Evolutionary conservation across 2,888 invertebrate genomes (phyloP).

Genomic region (Harpalus rufipes): DNA sequence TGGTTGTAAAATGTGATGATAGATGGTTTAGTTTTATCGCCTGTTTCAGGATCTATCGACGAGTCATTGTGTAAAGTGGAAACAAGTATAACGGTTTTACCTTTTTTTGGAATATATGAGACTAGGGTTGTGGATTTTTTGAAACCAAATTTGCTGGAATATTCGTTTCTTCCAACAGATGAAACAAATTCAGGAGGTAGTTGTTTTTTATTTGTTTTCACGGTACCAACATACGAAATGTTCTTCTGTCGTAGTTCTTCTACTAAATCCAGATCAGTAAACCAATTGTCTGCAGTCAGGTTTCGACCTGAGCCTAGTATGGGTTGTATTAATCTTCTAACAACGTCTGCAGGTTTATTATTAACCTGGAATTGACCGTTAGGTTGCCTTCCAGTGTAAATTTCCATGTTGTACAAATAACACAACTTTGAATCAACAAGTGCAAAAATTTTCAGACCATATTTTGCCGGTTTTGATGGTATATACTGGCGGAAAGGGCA

Average conservation of each 20-base stretch:
- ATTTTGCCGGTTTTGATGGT: constrained; percentile 71
- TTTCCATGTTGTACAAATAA: constrained; percentile 68
- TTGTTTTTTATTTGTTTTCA: too few relatives aligned
- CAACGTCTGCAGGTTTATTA: constrained; percentile 54
- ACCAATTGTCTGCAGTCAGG: constrained; percentile 70
- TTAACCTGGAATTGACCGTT: constrained; percentile 63
- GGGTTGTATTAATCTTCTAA: constrained; percentile 58
- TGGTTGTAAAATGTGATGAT: constrained; percentile 27
- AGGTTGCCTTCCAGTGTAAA: constrained; percentile 68
- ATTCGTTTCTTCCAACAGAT: too few relatives aligned
- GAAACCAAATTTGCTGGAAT: too few relatives aligned
- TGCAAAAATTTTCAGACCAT: constrained; percentile 71
- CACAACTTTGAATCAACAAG: constrained; percentile 68
- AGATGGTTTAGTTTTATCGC: constrained; percentile 8
- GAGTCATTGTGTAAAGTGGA: background rate
- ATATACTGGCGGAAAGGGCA: constrained; percentile 72
- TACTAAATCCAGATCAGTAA: constrained; percentile 42
- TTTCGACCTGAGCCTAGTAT: constrained; percentile 68
- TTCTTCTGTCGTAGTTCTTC: background rate
- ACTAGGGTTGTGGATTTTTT: too few relatives aligned
- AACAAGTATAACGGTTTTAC: background rate
- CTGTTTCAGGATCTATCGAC: background rate
- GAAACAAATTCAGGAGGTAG: too few relatives aligned
- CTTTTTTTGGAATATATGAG: background rate
- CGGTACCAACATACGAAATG: background rate